Conservation (phyloP, 2,888 invertebrate genomes). For the Idaea straminata region DNA sequence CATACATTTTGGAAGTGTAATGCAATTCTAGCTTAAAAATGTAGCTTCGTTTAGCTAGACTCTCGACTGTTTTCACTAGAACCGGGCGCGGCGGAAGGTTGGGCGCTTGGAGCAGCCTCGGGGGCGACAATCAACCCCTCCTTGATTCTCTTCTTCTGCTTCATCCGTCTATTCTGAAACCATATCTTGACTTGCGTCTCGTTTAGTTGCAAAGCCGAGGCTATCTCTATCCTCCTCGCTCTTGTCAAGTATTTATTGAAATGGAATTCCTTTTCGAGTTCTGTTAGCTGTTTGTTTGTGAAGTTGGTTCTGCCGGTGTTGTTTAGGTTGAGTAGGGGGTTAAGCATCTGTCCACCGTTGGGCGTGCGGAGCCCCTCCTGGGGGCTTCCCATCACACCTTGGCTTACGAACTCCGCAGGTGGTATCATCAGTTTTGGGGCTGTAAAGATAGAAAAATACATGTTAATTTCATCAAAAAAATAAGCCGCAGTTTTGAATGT, state of each 20-base stretch:
- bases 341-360: conserved; percentile 69
- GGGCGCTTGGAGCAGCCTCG: conserved; percentile 71
- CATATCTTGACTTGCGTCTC: conserved; percentile 99
- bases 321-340: conserved; percentile 80
- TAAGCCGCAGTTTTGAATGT: background rate
- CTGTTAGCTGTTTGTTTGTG: conserved; percentile 99
- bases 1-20: background rate
- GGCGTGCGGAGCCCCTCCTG: conserved; percentile 73
- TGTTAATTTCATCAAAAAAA: background rate
- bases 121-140: conserved; percentile 87
- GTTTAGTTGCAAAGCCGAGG: conserved; percentile 96
- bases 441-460: conserved; percentile 59
- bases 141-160: conserved; percentile 98
- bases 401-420: conserved; percentile 71
- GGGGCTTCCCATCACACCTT: conserved; percentile 72
- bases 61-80: conserved; percentile 87
- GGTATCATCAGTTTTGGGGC: conserved; percentile 84
- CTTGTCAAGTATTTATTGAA: conserved; percentile 99
- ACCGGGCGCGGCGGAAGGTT: conserved; percentile 65
- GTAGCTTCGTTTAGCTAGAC: conserved; percentile 74
- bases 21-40: conserved; percentile 14
- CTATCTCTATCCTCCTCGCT: conserved; percentile 98
- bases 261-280: conserved; percentile 99
- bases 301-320: conserved; percentile 98
- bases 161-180: conserved; percentile 99